These are phyloP conservation scores for Agapostemon virescens DNA, from an alignment of 2,888 invertebrate genomes.

Conservation along the genomic window DNA sequence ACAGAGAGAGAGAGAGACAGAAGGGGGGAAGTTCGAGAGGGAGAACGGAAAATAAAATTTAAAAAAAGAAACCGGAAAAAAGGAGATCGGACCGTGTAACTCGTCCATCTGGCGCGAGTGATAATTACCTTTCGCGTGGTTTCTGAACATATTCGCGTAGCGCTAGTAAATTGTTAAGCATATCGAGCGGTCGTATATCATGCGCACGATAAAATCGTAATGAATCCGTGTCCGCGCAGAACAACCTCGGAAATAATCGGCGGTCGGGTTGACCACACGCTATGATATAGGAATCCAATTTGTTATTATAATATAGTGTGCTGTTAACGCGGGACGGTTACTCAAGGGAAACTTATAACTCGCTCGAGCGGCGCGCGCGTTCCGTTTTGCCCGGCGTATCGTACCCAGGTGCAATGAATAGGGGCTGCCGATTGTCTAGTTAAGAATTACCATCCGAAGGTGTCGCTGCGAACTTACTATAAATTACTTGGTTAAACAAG, in stretches of 20 bases:
- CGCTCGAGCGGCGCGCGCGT: background rate
- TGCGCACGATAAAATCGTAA: conserved; percentile 58
- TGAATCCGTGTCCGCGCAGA: conserved; percentile 31
- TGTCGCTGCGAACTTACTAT: background rate
- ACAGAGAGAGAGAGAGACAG: background rate
- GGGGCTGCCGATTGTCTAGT: conserved; percentile 26
- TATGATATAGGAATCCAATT: conserved; percentile 52
- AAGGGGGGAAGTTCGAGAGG: background rate
- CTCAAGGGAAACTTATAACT: conserved; percentile 35
- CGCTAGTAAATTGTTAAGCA: conserved; percentile 53
- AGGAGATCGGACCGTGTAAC: conserved; percentile 42
- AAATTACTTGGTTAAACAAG: conserved; percentile 18
- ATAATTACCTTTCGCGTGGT: conserved; percentile 61
- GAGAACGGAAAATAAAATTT: background rate
- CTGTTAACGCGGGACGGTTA: conserved; percentile 42
- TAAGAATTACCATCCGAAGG: conserved; percentile 10
- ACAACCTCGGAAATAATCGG: conserved; percentile 49
- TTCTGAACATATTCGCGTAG: conserved; percentile 48
- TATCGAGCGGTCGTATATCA: conserved; percentile 50
- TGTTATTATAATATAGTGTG: conserved; percentile 50
- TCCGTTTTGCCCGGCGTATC: conserved; percentile 23
- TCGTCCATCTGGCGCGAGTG: conserved; percentile 36
- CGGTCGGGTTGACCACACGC: conserved; percentile 30
- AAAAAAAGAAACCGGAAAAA: conserved; percentile 14
- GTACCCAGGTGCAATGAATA: conserved; percentile 29